Base-by-base conservation (phyloP, 2,888 invertebrate genomes). In the Caenorhabditis angaria region DNA sequence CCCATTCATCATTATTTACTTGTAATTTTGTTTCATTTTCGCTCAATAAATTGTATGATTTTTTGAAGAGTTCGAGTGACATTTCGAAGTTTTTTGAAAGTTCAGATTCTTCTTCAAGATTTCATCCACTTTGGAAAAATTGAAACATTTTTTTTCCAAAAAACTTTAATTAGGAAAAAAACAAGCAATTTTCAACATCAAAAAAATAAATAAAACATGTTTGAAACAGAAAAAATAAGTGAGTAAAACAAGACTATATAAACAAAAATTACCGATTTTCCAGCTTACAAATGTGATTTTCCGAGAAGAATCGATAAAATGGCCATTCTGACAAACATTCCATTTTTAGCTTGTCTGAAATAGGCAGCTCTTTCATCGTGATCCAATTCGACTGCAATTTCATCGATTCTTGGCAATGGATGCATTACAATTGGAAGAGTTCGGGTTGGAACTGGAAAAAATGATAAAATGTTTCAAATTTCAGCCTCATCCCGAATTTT, bases 311-410 rank as follows among this genome's bases (percentile, higher is more conserved):
- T 93, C 0, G 95, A 93, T 22, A 99, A 90, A 1, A 99, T 90
- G 0, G 99, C 97, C 99, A 99, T 99, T 61, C 99, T 91, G 22
- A 99, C 94, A 87, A 94, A 99, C 93, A 99, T 94, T 76, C 99
- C 99, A 87, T 94, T 94, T 88, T 97, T 95, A 0, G 95, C 96
- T 89, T 99, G 99, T 24, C 97, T 91, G 91, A 99, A 99, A 89
- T 99, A 99, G 0, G 97, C 97, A 0, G 99, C 97, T 59, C 99
- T 95, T 94, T 82, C 80, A 89, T 99, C 99, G 0, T 92, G 92
- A 89, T 99, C 99, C 83, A 99, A 94, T 81, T 95, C 94, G 0
- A 93, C 91, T 81, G 94, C 94, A 81, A 99, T 97, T 90, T 99
- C 99, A 87, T 93, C 92, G 0, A 95, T 92, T 53, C 99, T 91